A percentile compares a stretch with the other conserved stretches of the same genome.
Evolutionary conservation across 1,140 invertebrate genomes (phyloP).

Genomic region (Drosophila nannoptera): DNA sequence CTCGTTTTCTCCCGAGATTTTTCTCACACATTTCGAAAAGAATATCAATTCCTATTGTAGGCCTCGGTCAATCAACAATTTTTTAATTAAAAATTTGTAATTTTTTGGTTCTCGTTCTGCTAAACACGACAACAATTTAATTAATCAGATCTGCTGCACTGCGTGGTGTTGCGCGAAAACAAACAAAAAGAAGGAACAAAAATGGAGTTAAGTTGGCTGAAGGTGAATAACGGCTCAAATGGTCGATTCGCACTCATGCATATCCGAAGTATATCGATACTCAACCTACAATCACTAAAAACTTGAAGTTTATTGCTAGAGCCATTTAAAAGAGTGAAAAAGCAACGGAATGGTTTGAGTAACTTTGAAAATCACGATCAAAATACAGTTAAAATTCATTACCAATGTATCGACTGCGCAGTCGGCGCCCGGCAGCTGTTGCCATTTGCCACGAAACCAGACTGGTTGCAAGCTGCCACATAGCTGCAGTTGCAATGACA

Average conservation of each 20-base stretch:
- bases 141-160: neutral
- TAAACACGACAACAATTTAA: constrained; percentile 5
- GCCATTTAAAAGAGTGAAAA: constrained; percentile 50
- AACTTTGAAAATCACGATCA: constrained; percentile 76
- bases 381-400: constrained; percentile 59
- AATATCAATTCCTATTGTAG: neutral
- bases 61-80: neutral
- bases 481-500: constrained; percentile 51
- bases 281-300: constrained; percentile 54
- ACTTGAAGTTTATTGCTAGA: constrained; percentile 76
- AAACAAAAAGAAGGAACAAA: no score
- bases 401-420: constrained; percentile 42
- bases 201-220: constrained; percentile 29
- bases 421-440: constrained; percentile 13
- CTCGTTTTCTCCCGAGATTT: no score
- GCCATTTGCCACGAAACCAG: constrained; percentile 14
- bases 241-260: constrained; percentile 38
- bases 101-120: no score
- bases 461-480: constrained; percentile 29
- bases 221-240: constrained; percentile 57
- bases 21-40: no score
- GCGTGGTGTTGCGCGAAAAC: constrained; percentile 13
- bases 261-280: constrained; percentile 27
- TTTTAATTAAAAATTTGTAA: neutral
- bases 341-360: constrained; percentile 31